phyloP scores from a whole-genome alignment of 2,113 vertebrate species.

The Terrapene triunguis region DNA sequence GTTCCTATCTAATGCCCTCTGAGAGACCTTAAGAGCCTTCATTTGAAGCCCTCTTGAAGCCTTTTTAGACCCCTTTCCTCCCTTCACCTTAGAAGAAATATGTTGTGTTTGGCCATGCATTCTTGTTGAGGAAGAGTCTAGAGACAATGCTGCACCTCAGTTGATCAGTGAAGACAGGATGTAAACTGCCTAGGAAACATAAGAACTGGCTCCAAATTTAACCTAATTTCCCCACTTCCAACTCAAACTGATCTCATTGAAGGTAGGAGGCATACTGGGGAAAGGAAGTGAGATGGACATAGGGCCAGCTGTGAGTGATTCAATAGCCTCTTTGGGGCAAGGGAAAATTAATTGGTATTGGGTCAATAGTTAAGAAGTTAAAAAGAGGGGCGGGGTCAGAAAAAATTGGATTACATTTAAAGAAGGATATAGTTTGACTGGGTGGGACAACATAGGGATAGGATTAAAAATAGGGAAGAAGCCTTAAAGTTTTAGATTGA shows the following conservation, averaged over 20 bases:
- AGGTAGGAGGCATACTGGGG: not conserved
- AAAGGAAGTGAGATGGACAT: not conserved
- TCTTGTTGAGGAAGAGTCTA: not conserved
- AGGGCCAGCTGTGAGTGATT: not conserved
- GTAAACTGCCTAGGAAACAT: not conserved
- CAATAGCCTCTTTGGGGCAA: not conserved
- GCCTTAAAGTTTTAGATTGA: not conserved
- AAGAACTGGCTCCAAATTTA: not conserved
- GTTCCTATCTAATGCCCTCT: slow-evolving; percentile 1
- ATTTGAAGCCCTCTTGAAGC: not conserved
- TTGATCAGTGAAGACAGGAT: not conserved
- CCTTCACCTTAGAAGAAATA: not conserved
- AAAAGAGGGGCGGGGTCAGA: not conserved
- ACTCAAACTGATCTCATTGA: not conserved
- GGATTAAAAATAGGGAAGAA: not conserved
- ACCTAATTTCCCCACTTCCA: not conserved
- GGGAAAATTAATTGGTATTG: not conserved
- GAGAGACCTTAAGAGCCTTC: accelerated
- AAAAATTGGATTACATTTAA: not conserved
- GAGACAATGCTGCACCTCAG: not conserved
- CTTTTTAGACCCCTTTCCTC: not conserved
- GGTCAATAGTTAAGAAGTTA: not conserved
- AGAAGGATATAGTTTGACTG: not conserved
- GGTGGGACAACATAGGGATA: not conserved
- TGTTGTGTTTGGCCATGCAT: not conserved